A percentile compares a stretch with the other conserved stretches of the same genome.
Evolutionary conservation across 1,140 invertebrate genomes (phyloP).

Genomic region (Drosophila sucinea): DNA sequence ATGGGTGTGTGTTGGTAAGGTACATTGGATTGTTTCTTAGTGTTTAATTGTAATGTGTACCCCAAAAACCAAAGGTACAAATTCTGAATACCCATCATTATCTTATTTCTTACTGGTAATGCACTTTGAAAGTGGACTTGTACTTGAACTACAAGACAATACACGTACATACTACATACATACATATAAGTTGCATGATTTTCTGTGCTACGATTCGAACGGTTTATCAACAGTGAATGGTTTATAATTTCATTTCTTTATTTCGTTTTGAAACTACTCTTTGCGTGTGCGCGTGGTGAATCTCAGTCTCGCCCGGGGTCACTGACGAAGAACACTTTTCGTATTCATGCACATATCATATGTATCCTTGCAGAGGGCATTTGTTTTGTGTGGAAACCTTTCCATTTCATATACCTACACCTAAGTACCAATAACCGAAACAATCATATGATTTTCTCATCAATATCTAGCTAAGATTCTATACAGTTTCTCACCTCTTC

Average conservation of each 20-base stretch:
- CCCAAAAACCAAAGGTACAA: conserved; percentile 17
- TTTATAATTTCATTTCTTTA: background rate
- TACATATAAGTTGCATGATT: conserved; percentile 7
- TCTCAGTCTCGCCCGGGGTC: background rate
- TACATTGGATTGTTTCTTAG: conserved; percentile 75
- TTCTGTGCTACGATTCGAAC: conserved; percentile 11
- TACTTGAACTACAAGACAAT: background rate
- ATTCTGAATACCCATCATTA: conserved; percentile 44
- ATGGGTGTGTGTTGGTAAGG: conserved; percentile 49
- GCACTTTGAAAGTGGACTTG: conserved; percentile 45
- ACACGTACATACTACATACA: background rate
- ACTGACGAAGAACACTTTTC: too few species aligned
- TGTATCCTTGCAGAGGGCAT: background rate
- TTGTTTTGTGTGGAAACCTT: background rate
- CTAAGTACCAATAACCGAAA: background rate
- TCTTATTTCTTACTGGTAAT: conserved; percentile 16
- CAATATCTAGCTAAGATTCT: background rate
- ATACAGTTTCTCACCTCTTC: background rate
- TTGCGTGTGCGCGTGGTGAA: background rate
- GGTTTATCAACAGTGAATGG: background rate
- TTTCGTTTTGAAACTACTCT: background rate
- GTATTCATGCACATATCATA: too few species aligned
- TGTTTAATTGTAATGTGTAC: conserved; percentile 44
- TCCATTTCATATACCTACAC: background rate
- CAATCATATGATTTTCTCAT: background rate